Percentiles rank a stretch among this genome's conserved stretches.
These are phyloP conservation scores for Limenitis camilla DNA, from an alignment of 2,888 invertebrate species.

Conservation along the genomic window DNA sequence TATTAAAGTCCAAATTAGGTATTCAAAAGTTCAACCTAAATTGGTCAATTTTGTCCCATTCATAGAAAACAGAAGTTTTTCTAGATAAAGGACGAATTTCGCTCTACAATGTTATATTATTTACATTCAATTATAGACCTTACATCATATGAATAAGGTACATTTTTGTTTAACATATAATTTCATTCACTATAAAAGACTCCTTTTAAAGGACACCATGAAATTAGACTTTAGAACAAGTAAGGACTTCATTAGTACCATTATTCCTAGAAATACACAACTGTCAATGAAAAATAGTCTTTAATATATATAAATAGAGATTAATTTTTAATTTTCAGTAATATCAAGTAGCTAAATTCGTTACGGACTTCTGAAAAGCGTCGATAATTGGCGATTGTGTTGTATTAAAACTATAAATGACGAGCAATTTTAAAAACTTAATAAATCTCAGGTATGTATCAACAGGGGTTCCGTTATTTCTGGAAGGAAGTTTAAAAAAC, in stretches of 20 bases:
- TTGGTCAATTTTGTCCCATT: slow-evolving; percentile 13
- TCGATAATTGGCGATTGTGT: slow-evolving; percentile 36
- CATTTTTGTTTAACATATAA: slow-evolving; percentile 8
- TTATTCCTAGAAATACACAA: slow-evolving; percentile 2
- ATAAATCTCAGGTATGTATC: slow-evolving; percentile 2
- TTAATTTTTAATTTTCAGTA: not conserved
- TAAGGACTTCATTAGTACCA: slow-evolving; percentile 12
- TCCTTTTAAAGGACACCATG: slow-evolving; percentile 14
- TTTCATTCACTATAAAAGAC: not conserved
- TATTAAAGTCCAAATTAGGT: slow-evolving; percentile 28
- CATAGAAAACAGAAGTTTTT: slow-evolving; percentile 27
- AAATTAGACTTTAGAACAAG: slow-evolving; percentile 16
- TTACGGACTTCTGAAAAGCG: slow-evolving; percentile 33
- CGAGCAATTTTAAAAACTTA: slow-evolving; percentile 9
- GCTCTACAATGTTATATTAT: slow-evolving; percentile 13
- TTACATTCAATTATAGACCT: slow-evolving; percentile 18
- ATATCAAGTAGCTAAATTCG: slow-evolving; percentile 20
- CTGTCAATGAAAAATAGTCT: not conserved
- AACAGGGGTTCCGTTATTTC: not conserved
- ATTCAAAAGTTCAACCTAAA: slow-evolving; percentile 4
- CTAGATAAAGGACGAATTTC: slow-evolving; percentile 22
- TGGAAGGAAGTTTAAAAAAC: not conserved
- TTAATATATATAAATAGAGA: not conserved
- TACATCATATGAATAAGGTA: slow-evolving; percentile 1
- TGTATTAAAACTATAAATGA: slow-evolving; percentile 4